These are phyloP conservation scores for Penelope pileata DNA, from an alignment of 2,113 vertebrate species.

Conservation along the genomic window DNA sequence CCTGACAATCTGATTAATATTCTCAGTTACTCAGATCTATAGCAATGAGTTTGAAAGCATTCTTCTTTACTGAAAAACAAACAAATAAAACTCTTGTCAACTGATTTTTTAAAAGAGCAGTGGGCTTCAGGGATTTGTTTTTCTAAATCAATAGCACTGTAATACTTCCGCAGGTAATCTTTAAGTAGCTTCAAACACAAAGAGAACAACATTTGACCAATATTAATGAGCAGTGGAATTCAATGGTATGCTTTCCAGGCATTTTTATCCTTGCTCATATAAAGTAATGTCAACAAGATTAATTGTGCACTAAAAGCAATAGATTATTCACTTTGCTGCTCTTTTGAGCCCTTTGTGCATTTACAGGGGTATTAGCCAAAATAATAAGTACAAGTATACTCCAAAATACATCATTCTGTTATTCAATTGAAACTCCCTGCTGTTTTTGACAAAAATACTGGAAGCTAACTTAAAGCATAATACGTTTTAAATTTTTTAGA, in stretches of 20 bases:
- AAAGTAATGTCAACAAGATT: slow-evolving; percentile 81
- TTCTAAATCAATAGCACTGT: slow-evolving; percentile 60
- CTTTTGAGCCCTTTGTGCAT: slow-evolving; percentile 36
- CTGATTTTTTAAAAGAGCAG: slow-evolving; percentile 45
- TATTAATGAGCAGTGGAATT: slow-evolving; percentile 78
- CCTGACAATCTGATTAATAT: not conserved
- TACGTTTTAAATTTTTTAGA: slow-evolving; percentile 6
- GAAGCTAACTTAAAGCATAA: not conserved
- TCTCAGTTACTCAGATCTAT: not conserved
- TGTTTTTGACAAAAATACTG: slow-evolving; percentile 25
- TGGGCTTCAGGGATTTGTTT: not conserved
- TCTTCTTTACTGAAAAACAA: not conserved
- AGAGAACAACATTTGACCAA: slow-evolving; percentile 71
- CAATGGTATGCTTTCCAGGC: slow-evolving; percentile 69
- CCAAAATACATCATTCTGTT: not conserved
- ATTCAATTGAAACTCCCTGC: not conserved
- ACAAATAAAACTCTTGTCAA: not conserved
- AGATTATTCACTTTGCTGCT: slow-evolving; percentile 68
- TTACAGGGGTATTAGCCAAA: slow-evolving; percentile 23
- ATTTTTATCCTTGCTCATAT: slow-evolving; percentile 75
- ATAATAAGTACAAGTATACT: not conserved
- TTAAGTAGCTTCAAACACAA: slow-evolving; percentile 75
- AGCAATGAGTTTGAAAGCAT: not conserved
- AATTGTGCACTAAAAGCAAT: slow-evolving; percentile 73
- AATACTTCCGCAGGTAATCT: slow-evolving; percentile 73